A percentile compares a stretch with the other conserved stretches of the same genome.
Conservation (phyloP, 2,797 vertebrate genomes). For the Eospalax fontanierii region DNA sequence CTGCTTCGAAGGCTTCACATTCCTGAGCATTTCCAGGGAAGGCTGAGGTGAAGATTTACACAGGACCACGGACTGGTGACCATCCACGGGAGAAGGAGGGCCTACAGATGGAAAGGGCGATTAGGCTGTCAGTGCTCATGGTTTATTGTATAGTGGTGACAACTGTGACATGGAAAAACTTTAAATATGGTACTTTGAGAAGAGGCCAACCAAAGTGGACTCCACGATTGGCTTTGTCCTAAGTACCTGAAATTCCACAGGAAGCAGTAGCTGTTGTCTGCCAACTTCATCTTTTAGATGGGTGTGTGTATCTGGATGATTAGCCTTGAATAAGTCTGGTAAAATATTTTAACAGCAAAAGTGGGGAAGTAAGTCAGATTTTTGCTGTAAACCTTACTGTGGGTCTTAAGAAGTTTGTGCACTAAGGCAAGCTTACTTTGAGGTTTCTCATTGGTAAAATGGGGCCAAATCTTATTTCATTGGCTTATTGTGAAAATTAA, state of each 20-base stretch:
- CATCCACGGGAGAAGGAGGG: background rate
- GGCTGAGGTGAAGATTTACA: background rate
- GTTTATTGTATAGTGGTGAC: background rate
- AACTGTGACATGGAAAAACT: background rate
- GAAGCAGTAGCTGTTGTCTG: background rate
- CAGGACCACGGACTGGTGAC: background rate
- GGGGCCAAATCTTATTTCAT: background rate
- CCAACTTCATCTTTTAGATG: background rate
- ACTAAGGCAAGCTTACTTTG: background rate
- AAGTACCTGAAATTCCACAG: background rate
- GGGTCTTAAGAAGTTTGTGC: background rate
- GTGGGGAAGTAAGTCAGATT: background rate
- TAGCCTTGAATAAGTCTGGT: background rate
- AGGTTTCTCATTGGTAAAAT: background rate
- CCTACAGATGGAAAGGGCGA: background rate
- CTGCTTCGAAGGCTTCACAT: conserved; percentile 55
- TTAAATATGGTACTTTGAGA: background rate
- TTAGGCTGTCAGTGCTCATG: background rate
- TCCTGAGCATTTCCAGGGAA: conserved; percentile 26
- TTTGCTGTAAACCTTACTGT: background rate
- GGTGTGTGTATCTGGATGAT: background rate
- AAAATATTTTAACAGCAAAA: conserved; percentile 11
- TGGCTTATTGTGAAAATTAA: background rate
- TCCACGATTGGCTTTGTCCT: background rate
- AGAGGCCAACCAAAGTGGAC: background rate